Evolutionary conservation across 2,888 invertebrate genomes (phyloP).

Genomic region (Xanthorhoe spadicearia): DNA sequence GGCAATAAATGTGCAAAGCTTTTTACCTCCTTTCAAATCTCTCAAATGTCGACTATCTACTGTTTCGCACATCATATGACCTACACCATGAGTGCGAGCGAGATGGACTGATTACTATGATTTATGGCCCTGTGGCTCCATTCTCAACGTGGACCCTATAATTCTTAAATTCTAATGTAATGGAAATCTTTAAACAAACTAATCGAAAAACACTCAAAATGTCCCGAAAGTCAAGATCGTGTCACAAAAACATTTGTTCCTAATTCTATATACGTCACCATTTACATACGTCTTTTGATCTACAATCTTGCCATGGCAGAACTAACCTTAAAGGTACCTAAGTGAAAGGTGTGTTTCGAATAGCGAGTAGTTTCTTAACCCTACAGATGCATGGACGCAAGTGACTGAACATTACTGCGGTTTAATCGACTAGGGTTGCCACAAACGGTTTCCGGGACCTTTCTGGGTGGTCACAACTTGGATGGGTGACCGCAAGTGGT

Average conservation of each 20-base stretch:
- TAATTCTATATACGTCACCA: conserved; percentile 8
- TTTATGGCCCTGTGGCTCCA: too few species aligned
- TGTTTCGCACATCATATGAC: too few species aligned
- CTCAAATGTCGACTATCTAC: too few species aligned
- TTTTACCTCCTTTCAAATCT: too few species aligned
- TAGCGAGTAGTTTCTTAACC: conserved; percentile 13
- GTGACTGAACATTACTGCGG: conserved; percentile 29
- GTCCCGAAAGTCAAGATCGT: not conserved
- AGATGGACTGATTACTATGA: too few species aligned
- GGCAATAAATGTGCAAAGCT: too few species aligned
- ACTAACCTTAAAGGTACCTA: not conserved
- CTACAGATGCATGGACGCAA: conserved; percentile 22
- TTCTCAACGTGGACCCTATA: too few species aligned
- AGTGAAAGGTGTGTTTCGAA: conserved; percentile 6
- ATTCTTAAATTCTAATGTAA: not conserved
- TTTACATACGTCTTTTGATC: conserved; percentile 1
- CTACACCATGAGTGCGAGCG: too few species aligned
- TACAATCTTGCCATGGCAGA: not conserved
- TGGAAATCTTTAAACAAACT: not conserved
- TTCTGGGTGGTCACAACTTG: too few species aligned
- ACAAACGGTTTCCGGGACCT: conserved; percentile 12
- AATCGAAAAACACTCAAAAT: not conserved
- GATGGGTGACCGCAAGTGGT: too few species aligned
- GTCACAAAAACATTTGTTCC: conserved; percentile 1
- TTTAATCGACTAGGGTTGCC: conserved; percentile 28